Evolutionary conservation across 2,113 vertebrate species (phyloP).

Genomic region (Forbesichthys agassizii): DNA sequence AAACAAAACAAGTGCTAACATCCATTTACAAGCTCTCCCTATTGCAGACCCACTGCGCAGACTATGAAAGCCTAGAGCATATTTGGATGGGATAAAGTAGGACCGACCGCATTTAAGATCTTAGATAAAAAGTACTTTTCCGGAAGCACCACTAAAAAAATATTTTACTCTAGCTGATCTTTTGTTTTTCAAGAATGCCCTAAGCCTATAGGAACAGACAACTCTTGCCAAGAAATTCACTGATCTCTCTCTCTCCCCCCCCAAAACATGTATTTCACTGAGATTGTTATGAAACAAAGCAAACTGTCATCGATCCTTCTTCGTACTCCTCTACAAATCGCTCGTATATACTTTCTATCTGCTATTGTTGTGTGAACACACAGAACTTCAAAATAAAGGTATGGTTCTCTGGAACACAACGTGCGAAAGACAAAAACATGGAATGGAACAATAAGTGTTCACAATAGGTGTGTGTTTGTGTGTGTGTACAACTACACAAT

Average conservation of each 20-base stretch:
- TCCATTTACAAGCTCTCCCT: neutral
- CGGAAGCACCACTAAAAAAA: constrained; percentile 7
- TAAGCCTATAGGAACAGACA: constrained; percentile 3
- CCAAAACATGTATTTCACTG: neutral
- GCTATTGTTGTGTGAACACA: neutral
- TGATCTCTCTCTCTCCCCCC: neutral
- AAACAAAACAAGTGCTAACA: constrained; percentile 26
- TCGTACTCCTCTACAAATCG: constrained; percentile 15
- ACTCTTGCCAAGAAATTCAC: constrained; percentile 8
- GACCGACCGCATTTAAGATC: constrained; percentile 16
- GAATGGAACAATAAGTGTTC: constrained; percentile 14
- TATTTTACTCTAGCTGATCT: constrained; percentile 7
- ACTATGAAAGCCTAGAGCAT: neutral
- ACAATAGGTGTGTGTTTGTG: constrained; percentile 7
- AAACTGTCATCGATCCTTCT: constrained; percentile 36
- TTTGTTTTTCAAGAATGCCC: constrained; percentile 15
- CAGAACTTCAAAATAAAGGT: constrained; percentile 21
- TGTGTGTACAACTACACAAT: neutral
- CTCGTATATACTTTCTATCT: constrained; percentile 10
- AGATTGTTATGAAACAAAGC: constrained; percentile 38
- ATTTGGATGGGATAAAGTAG: neutral
- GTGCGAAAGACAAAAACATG: constrained; percentile 5
- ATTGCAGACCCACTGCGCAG: neutral
- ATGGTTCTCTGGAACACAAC: constrained; percentile 21
- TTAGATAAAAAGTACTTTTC: neutral